Conservation (phyloP, 2,888 invertebrate species). For the Polymixis lichenea region DNA sequence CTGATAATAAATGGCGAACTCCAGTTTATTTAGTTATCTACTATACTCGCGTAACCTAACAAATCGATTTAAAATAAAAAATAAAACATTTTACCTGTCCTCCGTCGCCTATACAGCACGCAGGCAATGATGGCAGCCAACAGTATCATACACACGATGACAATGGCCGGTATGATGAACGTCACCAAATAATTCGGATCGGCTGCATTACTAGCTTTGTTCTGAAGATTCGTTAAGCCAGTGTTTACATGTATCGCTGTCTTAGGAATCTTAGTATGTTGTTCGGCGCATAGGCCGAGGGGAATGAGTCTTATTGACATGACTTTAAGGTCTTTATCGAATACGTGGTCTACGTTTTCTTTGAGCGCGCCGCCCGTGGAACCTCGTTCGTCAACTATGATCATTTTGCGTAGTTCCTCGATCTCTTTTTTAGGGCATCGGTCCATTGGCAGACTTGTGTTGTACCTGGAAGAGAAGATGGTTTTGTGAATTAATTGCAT, state of each 20-base stretch:
- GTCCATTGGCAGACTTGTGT: slow-evolving; percentile 93
- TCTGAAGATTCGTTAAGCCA: slow-evolving; percentile 75
- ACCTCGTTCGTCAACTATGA: slow-evolving; percentile 92
- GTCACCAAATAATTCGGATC: slow-evolving; percentile 92
- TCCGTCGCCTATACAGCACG: slow-evolving; percentile 95
- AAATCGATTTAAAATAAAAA: background rate
- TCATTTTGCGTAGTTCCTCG: slow-evolving; percentile 92
- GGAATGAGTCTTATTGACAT: slow-evolving; percentile 91
- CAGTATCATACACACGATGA: slow-evolving; percentile 96
- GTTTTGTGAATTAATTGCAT: background rate
- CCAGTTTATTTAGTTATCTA: background rate
- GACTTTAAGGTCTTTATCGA: slow-evolving; percentile 94
- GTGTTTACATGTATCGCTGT: slow-evolving; percentile 72
- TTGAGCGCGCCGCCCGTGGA: slow-evolving; percentile 79
- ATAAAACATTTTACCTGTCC: slow-evolving; percentile 90
- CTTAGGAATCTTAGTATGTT: slow-evolving; percentile 83
- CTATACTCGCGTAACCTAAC: slow-evolving; percentile 16
- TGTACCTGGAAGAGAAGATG: slow-evolving; percentile 88
- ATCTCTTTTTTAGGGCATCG: slow-evolving; percentile 95
- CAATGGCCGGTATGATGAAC: slow-evolving; percentile 96
- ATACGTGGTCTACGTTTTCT: slow-evolving; percentile 91
- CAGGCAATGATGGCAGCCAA: slow-evolving; percentile 97
- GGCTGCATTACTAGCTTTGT: slow-evolving; percentile 77
- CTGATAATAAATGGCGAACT: background rate
- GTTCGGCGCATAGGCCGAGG: slow-evolving; percentile 90